Percentiles rank a stretch among this genome's conserved stretches.
These are phyloP conservation scores for Diglossa brunneiventris DNA, from an alignment of 2,113 vertebrate species.

Conservation along the genomic window DNA sequence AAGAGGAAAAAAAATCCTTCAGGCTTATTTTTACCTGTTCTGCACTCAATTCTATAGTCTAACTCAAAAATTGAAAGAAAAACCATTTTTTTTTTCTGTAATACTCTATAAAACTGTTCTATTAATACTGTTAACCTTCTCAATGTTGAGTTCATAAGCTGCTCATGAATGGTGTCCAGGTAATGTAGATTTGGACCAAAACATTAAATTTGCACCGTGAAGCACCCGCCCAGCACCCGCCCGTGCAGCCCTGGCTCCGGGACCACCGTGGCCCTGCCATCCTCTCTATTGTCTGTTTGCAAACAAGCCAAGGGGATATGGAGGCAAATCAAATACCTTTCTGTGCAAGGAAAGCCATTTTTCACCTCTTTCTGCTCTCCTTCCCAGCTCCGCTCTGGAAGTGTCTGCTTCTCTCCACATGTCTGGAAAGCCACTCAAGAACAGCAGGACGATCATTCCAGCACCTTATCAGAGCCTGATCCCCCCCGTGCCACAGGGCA, in stretches of 20 bases:
- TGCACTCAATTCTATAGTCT: neutral
- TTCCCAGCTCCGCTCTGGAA: slow-evolving; percentile 13
- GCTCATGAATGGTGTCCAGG: neutral
- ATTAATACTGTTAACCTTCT: neutral
- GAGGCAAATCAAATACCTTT: slow-evolving; percentile 60
- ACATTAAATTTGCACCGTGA: neutral
- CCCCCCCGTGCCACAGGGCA: neutral
- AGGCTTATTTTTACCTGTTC: neutral
- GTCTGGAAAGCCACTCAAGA: neutral
- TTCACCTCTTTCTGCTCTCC: slow-evolving; percentile 3
- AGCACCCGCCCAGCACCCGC: neutral
- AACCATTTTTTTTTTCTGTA: neutral
- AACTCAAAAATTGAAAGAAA: neutral
- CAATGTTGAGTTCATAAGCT: neutral
- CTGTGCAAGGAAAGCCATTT: slow-evolving; percentile 13
- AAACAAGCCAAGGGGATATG: slow-evolving; percentile 10
- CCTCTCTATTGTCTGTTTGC: neutral
- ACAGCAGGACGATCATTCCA: neutral
- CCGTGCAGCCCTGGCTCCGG: neutral
- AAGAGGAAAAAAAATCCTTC: neutral
- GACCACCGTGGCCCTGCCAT: neutral
- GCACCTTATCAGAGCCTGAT: neutral
- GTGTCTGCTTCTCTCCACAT: neutral
- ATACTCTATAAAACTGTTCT: neutral
- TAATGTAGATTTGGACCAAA: neutral